These are phyloP conservation scores for Platypus cylindrus DNA, from an alignment of 2,888 invertebrate genomes.

Conservation along the genomic window DNA sequence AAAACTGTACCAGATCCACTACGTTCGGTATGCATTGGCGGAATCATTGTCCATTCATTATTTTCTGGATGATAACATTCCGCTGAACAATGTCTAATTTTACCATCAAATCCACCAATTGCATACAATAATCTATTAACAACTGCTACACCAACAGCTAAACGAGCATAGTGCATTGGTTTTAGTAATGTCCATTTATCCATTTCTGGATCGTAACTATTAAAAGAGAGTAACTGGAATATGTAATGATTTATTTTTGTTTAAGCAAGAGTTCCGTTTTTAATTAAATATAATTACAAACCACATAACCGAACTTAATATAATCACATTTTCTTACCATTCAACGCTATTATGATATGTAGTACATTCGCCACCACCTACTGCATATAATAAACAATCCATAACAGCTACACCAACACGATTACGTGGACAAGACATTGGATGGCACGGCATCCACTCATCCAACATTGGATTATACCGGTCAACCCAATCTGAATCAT, in stretches of 20 bases:
- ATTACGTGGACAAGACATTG: slow-evolving; percentile 79
- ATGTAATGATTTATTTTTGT: too few relatives aligned
- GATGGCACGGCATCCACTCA: slow-evolving; percentile 75
- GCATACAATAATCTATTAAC: slow-evolving; percentile 61
- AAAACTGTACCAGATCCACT: slow-evolving; percentile 64
- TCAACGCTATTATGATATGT: slow-evolving; percentile 83
- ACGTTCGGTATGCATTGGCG: slow-evolving; percentile 63
- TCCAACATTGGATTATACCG: slow-evolving; percentile 76
- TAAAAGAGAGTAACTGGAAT: slow-evolving; percentile 17
- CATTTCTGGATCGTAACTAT: slow-evolving; percentile 73
- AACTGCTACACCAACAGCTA: slow-evolving; percentile 70
- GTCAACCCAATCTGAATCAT: slow-evolving; percentile 82
- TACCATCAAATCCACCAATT: slow-evolving; percentile 83
- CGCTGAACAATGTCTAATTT: slow-evolving; percentile 58
- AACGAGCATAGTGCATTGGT: slow-evolving; percentile 61
- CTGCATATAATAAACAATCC: slow-evolving; percentile 82
- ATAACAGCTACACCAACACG: slow-evolving; percentile 89
- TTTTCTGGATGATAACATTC: slow-evolving; percentile 93
- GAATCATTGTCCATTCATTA: slow-evolving; percentile 73
- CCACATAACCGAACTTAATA: too few relatives aligned
- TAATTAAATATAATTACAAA: too few relatives aligned
- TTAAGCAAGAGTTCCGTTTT: too few relatives aligned
- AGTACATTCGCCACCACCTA: slow-evolving; percentile 79
- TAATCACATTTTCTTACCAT: too few relatives aligned
- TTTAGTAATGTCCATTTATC: slow-evolving; percentile 69